These are phyloP conservation scores for Caenorhabditis imperialis DNA, from an alignment of 2,888 invertebrate genomes.

Conservation along the genomic window DNA sequence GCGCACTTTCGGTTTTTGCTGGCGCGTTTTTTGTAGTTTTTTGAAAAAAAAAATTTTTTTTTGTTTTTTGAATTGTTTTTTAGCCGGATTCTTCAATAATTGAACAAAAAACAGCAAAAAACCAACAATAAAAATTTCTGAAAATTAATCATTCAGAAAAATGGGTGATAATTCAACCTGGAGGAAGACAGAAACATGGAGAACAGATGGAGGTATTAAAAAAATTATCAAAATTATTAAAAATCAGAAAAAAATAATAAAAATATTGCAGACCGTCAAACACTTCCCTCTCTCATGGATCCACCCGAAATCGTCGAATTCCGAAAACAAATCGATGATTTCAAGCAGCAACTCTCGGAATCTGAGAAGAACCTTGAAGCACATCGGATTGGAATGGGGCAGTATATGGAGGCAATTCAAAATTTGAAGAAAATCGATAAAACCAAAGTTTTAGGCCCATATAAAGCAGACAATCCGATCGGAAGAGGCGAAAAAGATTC, in stretches of 20 bases:
- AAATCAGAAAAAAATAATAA: background rate
- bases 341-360: slow-evolving; percentile 86
- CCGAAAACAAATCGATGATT: slow-evolving; percentile 70
- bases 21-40: slow-evolving; percentile 4
- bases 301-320: slow-evolving; percentile 50
- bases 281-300: slow-evolving; percentile 46
- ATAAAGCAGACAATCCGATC: slow-evolving; percentile 22
- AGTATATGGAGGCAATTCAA: slow-evolving; percentile 14
- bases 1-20: slow-evolving; percentile 6
- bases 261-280: slow-evolving; percentile 81
- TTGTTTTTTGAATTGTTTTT: too few relatives aligned
- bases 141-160: too few relatives aligned
- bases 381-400: slow-evolving; percentile 83
- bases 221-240: background rate
- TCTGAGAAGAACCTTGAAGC: slow-evolving; percentile 96
- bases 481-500: slow-evolving; percentile 23
- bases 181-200: slow-evolving; percentile 10
- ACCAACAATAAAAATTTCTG: too few relatives aligned
- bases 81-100: too few relatives aligned
- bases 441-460: slow-evolving; percentile 36
- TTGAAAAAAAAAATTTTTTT: slow-evolving; percentile 1
- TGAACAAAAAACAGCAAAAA: too few relatives aligned
- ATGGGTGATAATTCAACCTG: slow-evolving; percentile 38
- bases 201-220: slow-evolving; percentile 23
- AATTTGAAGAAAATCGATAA: too few relatives aligned